Evolutionary conservation across 2,113 vertebrate species (phyloP).

Genomic region (Callionymus lyra): DNA sequence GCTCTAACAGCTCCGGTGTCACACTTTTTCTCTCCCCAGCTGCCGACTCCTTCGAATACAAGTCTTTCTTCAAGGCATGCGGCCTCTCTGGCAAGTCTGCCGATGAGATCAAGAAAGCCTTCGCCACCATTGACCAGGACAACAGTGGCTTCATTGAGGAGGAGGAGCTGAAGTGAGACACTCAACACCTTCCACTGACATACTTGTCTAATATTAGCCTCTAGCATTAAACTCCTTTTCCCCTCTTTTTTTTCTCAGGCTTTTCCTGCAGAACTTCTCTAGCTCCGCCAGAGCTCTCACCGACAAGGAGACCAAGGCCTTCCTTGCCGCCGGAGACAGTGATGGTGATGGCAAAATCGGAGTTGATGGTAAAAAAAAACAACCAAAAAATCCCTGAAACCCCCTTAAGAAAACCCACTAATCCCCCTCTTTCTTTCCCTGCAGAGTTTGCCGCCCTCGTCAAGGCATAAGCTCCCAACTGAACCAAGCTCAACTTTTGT

Average conservation of each 20-base stretch:
- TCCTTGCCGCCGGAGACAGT: slow-evolving; percentile 67
- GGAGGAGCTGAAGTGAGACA: slow-evolving; percentile 70
- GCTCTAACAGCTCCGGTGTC: not conserved
- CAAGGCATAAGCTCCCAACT: slow-evolving; percentile 68
- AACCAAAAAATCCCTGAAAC: too few species aligned
- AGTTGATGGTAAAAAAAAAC: slow-evolving; percentile 55
- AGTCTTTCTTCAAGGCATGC: slow-evolving; percentile 65
- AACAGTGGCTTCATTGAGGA: slow-evolving; percentile 75
- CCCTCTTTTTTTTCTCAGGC: slow-evolving; percentile 26
- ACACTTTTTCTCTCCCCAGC: slow-evolving; percentile 37
- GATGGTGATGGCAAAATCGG: slow-evolving; percentile 75
- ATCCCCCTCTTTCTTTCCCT: slow-evolving; percentile 46
- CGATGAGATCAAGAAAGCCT: slow-evolving; percentile 65
- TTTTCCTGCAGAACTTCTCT: slow-evolving; percentile 74
- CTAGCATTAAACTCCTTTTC: too few species aligned
- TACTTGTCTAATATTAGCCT: not conserved
- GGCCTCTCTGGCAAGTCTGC: slow-evolving; percentile 60
- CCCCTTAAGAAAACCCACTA: slow-evolving; percentile 21
- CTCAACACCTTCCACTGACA: not conserved
- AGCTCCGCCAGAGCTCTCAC: slow-evolving; percentile 62
- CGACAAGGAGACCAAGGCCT: slow-evolving; percentile 63
- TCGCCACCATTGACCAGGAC: slow-evolving; percentile 71
- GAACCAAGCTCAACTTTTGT: slow-evolving; percentile 65
- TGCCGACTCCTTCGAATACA: slow-evolving; percentile 64
- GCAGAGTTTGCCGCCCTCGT: slow-evolving; percentile 69